Evolutionary conservation across 1,140 invertebrate genomes (phyloP).

Genomic region (Drosophila nebulosa): DNA sequence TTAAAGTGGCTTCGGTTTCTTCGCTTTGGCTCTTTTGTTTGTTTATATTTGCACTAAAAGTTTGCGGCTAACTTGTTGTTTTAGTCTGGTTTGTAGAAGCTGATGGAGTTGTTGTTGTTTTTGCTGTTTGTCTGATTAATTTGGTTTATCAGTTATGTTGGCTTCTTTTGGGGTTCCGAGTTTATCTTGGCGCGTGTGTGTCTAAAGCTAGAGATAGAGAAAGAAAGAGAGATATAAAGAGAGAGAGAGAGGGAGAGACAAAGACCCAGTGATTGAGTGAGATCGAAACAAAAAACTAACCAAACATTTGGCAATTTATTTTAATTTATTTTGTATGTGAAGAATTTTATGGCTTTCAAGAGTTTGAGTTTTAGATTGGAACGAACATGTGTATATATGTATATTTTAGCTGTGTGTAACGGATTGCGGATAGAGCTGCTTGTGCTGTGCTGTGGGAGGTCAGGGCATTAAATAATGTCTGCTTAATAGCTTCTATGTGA

Average conservation of each 20-base stretch:
- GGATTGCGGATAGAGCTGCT: not conserved
- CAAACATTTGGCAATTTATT: constrained; percentile 32
- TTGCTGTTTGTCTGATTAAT: constrained; percentile 33
- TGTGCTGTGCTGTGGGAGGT: not conserved
- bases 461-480: not conserved
- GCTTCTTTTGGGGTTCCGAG: constrained; percentile 17
- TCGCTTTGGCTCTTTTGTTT: not conserved
- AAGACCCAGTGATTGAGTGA: not conserved
- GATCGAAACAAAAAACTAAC: not conserved
- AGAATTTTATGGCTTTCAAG: constrained; percentile 12
- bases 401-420: not conserved
- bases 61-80: constrained; percentile 41
- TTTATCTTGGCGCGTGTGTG: constrained; percentile 26
- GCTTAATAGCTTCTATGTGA: not conserved
- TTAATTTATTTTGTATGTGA: constrained; percentile 33
- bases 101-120: not conserved
- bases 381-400: not conserved
- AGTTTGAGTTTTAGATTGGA: not conserved
- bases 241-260: not conserved
- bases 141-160: constrained; percentile 32
- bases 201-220: not conserved
- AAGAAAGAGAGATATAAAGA: not conserved
- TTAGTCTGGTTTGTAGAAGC: not conserved
- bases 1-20: constrained; percentile 21
- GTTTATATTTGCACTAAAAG: constrained; percentile 39